These are phyloP conservation scores for Lamproptera curius DNA, from an alignment of 2,888 invertebrate genomes.

Conservation along the genomic window DNA sequence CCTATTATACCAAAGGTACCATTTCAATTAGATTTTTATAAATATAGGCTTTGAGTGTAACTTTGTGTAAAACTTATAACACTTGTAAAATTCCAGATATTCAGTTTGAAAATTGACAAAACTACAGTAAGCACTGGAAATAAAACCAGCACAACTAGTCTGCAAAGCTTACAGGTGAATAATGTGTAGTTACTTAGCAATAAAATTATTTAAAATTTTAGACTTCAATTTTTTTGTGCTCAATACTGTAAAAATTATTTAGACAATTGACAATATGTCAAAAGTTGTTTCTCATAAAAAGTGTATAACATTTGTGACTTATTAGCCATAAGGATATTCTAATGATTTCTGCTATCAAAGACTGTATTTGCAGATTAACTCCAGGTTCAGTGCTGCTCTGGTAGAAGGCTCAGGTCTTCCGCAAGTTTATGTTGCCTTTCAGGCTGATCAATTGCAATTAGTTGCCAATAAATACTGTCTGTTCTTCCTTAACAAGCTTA, in stretches of 20 bases:
- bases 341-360: too few relatives aligned
- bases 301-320: too few relatives aligned
- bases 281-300: too few relatives aligned
- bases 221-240: too few relatives aligned
- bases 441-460: slow-evolving; percentile 80
- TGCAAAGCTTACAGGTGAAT: slow-evolving; percentile 81
- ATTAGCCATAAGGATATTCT: too few relatives aligned
- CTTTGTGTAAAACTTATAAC: too few relatives aligned
- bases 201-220: too few relatives aligned
- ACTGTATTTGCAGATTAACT: slow-evolving; percentile 71
- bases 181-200: not conserved
- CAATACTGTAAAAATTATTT: too few relatives aligned
- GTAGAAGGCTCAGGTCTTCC: slow-evolving; percentile 57
- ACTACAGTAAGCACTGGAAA: slow-evolving; percentile 83
- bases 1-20: slow-evolving; percentile 89
- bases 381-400: slow-evolving; percentile 75
- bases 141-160: slow-evolving; percentile 82
- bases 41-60: not conserved
- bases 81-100: slow-evolving; percentile 75
- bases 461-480: slow-evolving; percentile 77
- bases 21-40: not conserved
- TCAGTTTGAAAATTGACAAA: slow-evolving; percentile 84
- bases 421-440: slow-evolving; percentile 80
- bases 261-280: too few relatives aligned
- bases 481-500: slow-evolving; percentile 62